Evolutionary conservation across 2,113 vertebrate species (phyloP).

Genomic region (Macrotus californicus): DNA sequence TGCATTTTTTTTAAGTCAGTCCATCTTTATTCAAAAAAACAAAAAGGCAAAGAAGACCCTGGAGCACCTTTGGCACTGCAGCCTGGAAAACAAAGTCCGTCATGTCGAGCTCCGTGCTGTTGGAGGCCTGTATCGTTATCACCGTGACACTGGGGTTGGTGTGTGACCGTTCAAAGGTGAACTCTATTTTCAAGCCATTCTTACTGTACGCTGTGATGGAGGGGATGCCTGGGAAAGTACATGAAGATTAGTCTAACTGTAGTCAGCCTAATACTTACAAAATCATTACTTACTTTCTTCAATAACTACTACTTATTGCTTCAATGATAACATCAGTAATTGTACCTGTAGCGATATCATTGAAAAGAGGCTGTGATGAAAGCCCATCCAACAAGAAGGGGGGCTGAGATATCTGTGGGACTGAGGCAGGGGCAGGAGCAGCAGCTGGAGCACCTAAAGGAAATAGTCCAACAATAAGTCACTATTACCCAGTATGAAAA

Average conservation of each 20-base stretch:
- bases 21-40: slow-evolving; percentile 40
- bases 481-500: background rate
- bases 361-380: slow-evolving; percentile 91
- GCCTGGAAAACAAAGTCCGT: slow-evolving; percentile 99
- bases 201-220: slow-evolving; percentile 98
- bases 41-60: slow-evolving; percentile 18
- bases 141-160: slow-evolving; percentile 96
- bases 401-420: slow-evolving; percentile 88
- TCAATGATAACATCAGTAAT: background rate
- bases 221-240: slow-evolving; percentile 87
- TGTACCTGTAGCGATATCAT: slow-evolving; percentile 92
- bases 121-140: slow-evolving; percentile 98
- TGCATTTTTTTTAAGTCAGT: background rate
- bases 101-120: slow-evolving; percentile 96
- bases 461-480: slow-evolving; percentile 45
- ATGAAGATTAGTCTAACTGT: slow-evolving; percentile 15
- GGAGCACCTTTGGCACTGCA: slow-evolving; percentile 99
- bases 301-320: background rate
- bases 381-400: slow-evolving; percentile 94
- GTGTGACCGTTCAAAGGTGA: slow-evolving; percentile 97
- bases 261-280: background rate
- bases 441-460: slow-evolving; percentile 75
- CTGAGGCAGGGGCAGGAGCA: slow-evolving; percentile 81
- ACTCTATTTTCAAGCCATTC: slow-evolving; percentile 98
- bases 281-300: slow-evolving; percentile 36